Conservation (phyloP, 2,888 invertebrate species). For the Apomyelois bistriatella region DNA sequence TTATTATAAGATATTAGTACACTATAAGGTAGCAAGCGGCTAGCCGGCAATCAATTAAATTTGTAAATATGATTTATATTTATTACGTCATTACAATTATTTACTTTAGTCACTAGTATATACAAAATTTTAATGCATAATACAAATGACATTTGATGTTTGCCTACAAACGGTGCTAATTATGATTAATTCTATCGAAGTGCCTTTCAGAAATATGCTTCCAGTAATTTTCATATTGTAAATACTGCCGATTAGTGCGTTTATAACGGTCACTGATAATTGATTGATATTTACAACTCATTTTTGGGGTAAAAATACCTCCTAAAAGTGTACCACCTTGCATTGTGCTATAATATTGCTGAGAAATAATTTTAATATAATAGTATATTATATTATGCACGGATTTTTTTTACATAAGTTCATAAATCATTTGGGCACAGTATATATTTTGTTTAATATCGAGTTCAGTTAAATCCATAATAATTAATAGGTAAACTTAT, state of each 20-base stretch:
- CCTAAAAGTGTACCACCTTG: too few species aligned
- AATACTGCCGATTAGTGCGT: not conserved
- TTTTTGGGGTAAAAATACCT: not conserved
- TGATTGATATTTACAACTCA: not conserved
- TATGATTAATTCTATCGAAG: not conserved
- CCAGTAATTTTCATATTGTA: not conserved
- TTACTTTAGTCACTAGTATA: not conserved
- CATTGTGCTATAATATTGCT: too few species aligned
- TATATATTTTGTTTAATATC: too few species aligned
- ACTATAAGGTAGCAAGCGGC: too few species aligned
- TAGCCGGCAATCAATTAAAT: not conserved
- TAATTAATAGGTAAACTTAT: too few species aligned
- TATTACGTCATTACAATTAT: not conserved
- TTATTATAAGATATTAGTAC: too few species aligned
- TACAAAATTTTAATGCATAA: not conserved
- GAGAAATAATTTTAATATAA: too few species aligned
- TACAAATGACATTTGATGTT: not conserved
- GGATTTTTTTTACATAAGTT: too few species aligned
- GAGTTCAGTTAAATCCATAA: too few species aligned
- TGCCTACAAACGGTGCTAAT: not conserved
- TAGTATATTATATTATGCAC: too few species aligned
- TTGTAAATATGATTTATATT: not conserved
- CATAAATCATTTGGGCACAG: too few species aligned
- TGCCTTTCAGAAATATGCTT: slow-evolving; percentile 7
- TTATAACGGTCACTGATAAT: too few species aligned